A percentile compares a stretch with the other conserved stretches of the same genome.
These are phyloP conservation scores for Drosophila littoralis DNA, from an alignment of 1,140 invertebrate species.

Conservation along the genomic window DNA sequence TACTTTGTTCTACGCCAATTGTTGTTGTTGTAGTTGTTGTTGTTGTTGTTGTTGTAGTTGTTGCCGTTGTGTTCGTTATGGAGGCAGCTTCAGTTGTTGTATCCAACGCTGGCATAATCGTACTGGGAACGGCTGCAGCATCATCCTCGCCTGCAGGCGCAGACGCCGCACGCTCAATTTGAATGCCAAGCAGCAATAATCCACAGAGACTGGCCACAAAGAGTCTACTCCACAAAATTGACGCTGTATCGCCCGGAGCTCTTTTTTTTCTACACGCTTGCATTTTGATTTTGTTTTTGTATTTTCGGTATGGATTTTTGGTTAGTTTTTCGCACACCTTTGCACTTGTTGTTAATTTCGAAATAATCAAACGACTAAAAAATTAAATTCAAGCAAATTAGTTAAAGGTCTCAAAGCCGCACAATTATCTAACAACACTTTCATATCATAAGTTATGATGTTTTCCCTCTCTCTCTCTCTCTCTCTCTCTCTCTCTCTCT, in stretches of 20 bases:
- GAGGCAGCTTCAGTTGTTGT: constrained; percentile 42
- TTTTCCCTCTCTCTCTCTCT: constrained; percentile 18
- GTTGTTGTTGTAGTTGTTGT: constrained; percentile 41
- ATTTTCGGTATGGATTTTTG: constrained; percentile 27
- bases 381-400: constrained; percentile 44
- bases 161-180: constrained; percentile 75
- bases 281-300: constrained; percentile 53
- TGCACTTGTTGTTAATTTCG: constrained; percentile 67
- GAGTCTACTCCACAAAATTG: constrained; percentile 58
- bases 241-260: constrained; percentile 51
- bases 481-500: background rate
- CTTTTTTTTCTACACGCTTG: constrained; percentile 76
- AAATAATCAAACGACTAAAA: constrained; percentile 46
- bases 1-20: constrained; percentile 72
- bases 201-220: constrained; percentile 65
- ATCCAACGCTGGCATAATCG: constrained; percentile 57
- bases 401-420: constrained; percentile 28
- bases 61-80: constrained; percentile 46
- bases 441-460: constrained; percentile 39
- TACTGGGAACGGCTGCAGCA: constrained; percentile 35
- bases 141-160: constrained; percentile 77
- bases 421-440: constrained; percentile 46
- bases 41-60: constrained; percentile 26
- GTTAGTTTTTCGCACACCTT: constrained; percentile 67
- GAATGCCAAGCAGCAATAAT: constrained; percentile 76